phyloP scores from a whole-genome alignment of 2,888 invertebrate genomes.

The Girardia tigrina region DNA sequence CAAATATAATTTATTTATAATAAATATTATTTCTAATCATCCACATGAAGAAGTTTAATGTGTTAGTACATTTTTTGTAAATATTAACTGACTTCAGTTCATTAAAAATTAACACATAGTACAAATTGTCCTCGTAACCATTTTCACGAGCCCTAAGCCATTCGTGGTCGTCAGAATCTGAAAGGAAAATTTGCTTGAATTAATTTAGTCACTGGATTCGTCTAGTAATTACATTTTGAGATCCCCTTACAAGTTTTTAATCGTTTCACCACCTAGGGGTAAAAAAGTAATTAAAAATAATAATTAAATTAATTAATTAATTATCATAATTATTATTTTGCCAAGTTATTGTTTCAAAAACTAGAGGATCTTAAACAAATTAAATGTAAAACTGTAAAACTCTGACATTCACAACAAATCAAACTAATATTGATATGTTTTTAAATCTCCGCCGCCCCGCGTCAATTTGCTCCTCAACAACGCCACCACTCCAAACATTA shows the following conservation, averaged over 20 bases:
- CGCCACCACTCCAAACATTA: not conserved
- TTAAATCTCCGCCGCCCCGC: not conserved
- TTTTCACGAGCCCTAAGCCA: no score
- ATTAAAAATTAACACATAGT: no score
- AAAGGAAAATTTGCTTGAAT: no score
- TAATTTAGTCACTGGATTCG: no score
- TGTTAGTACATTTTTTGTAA: no score
- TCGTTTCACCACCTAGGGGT: conserved; percentile 7
- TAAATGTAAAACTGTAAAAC: not conserved
- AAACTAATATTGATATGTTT: conserved; percentile 23
- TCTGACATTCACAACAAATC: conserved; percentile 17
- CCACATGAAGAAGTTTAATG: no score
- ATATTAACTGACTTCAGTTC: no score
- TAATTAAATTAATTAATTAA: not conserved
- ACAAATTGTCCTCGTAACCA: no score
- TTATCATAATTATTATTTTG: not conserved
- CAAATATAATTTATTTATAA: no score
- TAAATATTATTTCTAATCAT: no score
- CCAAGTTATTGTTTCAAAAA: not conserved
- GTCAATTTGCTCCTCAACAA: conserved; percentile 23
- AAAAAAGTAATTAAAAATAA: not conserved
- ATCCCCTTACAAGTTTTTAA: not conserved
- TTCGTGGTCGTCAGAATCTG: no score
- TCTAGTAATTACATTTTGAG: no score
- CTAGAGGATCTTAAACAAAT: not conserved